Conservation (phyloP, 2,888 invertebrate species). For the Dicranocentrus wangi region DNA sequence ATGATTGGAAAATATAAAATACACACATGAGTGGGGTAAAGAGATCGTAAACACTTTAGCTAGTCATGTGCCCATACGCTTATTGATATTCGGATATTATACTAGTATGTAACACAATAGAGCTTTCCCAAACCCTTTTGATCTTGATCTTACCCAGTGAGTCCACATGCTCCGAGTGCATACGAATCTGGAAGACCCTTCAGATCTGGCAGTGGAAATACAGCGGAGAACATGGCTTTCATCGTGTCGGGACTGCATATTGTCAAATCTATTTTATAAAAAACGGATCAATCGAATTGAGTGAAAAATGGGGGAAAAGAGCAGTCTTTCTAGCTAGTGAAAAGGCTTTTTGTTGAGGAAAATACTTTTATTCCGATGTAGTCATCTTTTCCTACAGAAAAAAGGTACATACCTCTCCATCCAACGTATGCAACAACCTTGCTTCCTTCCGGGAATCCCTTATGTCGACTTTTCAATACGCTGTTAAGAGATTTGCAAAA, state of each 20-base stretch:
- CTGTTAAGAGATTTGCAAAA: conserved; percentile 60
- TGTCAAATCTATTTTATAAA: conserved; percentile 56
- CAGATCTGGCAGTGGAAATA: conserved; percentile 71
- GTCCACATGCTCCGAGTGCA: conserved; percentile 68
- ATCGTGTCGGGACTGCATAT: conserved; percentile 70
- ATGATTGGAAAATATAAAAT: too few species aligned
- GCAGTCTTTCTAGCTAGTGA: neutral
- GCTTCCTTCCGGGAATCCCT: conserved; percentile 69
- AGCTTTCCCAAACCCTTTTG: too few species aligned
- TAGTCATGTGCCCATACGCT: too few species aligned
- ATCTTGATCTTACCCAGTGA: conserved; percentile 63
- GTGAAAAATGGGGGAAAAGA: neutral
- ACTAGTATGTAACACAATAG: too few species aligned
- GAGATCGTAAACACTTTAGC: too few species aligned
- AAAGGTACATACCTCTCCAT: conserved; percentile 65
- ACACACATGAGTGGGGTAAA: too few species aligned
- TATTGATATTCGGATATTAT: too few species aligned
- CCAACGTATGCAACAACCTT: conserved; percentile 70
- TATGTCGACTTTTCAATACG: conserved; percentile 70
- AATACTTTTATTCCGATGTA: too few species aligned
- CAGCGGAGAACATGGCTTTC: conserved; percentile 69
- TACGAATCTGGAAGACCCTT: conserved; percentile 71
- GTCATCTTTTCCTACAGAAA: too few species aligned
- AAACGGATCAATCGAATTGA: neutral
- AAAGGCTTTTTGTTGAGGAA: neutral